phyloP scores from a whole-genome alignment of 2,113 vertebrate species.

The Perca flavescens region DNA sequence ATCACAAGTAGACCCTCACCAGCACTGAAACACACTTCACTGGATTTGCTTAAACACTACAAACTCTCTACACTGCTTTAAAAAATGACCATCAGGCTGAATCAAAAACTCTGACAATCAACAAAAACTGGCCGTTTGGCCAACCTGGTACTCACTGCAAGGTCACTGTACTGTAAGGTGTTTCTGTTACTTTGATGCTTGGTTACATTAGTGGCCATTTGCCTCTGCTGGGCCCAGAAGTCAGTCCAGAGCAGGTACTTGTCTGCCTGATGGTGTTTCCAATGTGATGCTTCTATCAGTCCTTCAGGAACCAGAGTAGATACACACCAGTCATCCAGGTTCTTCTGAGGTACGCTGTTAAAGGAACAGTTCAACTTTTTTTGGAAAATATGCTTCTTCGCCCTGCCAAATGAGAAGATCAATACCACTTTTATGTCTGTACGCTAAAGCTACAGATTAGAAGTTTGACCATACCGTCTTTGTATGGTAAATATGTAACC shows the following conservation, averaged over 20 bases:
- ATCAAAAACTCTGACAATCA: neutral
- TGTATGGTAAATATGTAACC: no score
- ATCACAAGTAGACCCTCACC: constrained; percentile 28
- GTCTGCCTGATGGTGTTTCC: neutral
- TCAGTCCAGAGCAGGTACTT: neutral
- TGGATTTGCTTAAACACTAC: neutral
- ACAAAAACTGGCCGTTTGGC: neutral
- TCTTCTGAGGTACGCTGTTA: neutral
- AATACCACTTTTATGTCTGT: no score
- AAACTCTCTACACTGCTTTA: neutral
- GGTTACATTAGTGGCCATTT: no score
- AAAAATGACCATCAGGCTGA: neutral
- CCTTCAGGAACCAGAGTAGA: neutral
- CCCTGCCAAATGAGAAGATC: no score
- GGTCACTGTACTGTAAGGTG: neutral
- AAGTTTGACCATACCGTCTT: no score
- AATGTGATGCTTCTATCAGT: neutral
- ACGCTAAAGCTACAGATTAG: no score
- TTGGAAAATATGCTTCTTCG: neutral
- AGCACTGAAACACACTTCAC: neutral
- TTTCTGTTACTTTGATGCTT: constrained; percentile 9
- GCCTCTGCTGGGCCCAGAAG: neutral
- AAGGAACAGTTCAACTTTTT: neutral
- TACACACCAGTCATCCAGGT: neutral
- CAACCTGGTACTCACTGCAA: neutral